These are phyloP conservation scores for Magallana ariakensis DNA, from an alignment of 1,140 invertebrate species.

Conservation along the genomic window DNA sequence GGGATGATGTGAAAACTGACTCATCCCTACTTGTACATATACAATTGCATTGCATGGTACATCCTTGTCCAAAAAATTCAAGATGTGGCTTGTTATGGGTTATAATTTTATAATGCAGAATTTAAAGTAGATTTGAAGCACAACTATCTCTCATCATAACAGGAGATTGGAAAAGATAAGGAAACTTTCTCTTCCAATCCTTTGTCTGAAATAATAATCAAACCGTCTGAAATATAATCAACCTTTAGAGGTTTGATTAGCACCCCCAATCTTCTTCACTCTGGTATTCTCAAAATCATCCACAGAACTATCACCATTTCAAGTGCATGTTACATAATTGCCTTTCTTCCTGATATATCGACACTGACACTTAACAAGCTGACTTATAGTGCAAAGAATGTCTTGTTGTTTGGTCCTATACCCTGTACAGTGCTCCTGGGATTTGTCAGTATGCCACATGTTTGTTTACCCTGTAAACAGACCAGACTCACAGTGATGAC, in stretches of 20 bases:
- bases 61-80: not conserved
- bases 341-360: conserved; percentile 2
- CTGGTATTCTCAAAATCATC: conserved; percentile 7
- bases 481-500: too few relatives aligned
- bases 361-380: conserved; percentile 3
- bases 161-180: not conserved
- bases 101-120: not conserved
- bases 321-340: conserved; percentile 32
- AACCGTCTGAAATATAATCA: not conserved
- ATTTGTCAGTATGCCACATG: too few relatives aligned
- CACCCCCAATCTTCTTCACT: not conserved
- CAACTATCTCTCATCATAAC: not conserved
- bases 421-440: not conserved
- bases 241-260: not conserved
- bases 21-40: not conserved
- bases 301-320: conserved; percentile 12
- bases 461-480: too few relatives aligned
- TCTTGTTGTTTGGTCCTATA: conserved; percentile 8
- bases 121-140: not conserved
- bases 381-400: conserved; percentile 14
- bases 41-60: not conserved
- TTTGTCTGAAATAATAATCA: not conserved
- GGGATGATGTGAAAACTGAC: not conserved
- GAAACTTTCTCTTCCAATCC: not conserved
- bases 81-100: not conserved